These are phyloP conservation scores for Platyrinchus mystaceus DNA, from an alignment of 2,797 vertebrate species.

Conservation along the genomic window DNA sequence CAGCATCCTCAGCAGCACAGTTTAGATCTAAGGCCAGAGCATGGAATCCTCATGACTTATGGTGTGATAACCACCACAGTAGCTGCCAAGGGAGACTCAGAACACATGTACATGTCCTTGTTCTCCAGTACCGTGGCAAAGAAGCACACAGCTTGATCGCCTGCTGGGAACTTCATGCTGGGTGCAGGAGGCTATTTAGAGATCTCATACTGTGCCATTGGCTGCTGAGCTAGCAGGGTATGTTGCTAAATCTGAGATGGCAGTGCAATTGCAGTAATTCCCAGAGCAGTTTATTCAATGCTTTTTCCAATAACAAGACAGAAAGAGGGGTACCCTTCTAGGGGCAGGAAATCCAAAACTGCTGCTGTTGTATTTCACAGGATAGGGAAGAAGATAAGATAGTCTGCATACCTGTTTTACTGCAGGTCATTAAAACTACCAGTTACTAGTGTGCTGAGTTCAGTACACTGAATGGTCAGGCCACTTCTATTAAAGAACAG, in stretches of 20 bases:
- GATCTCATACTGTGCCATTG: neutral
- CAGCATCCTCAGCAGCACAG: neutral
- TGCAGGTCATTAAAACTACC: neutral
- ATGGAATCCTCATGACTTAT: neutral
- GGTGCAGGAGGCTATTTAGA: neutral
- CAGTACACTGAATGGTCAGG: neutral
- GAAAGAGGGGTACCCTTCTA: neutral
- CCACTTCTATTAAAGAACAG: neutral
- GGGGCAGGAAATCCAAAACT: neutral
- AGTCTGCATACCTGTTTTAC: neutral
- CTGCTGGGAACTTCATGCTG: neutral
- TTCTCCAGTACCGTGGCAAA: neutral
- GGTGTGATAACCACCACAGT: neutral
- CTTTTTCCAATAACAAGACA: neutral
- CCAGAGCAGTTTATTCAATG: neutral
- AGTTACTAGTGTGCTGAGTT: neutral
- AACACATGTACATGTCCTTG: neutral
- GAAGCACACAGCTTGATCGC: neutral
- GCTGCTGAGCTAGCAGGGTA: conserved; percentile 2
- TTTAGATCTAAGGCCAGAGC: neutral
- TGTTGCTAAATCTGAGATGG: neutral
- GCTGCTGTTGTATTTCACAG: neutral
- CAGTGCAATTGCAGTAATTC: neutral
- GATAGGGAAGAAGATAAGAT: neutral
- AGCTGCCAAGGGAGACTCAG: neutral